Evolutionary conservation across 2,113 vertebrate genomes (phyloP).

Genomic region (Aix galericulata): DNA sequence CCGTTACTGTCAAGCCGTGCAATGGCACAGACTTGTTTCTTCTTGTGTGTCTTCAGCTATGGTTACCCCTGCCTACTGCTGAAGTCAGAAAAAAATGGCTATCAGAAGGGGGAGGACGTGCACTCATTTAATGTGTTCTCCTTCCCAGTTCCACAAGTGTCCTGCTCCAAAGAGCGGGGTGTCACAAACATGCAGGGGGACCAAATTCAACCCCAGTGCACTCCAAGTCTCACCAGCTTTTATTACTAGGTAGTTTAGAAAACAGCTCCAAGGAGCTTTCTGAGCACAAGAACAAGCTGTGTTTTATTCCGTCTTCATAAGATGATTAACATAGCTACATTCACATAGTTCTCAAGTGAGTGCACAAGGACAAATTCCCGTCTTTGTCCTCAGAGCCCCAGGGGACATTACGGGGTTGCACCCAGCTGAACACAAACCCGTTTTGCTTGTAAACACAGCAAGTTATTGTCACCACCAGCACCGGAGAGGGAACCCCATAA

Average conservation of each 20-base stretch:
- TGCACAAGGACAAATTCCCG: slow-evolving; percentile 2
- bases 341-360: slow-evolving; percentile 17
- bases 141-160: not conserved
- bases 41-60: not conserved
- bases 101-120: not conserved
- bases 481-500: not conserved
- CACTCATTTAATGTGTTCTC: not conserved
- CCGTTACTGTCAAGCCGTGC: not conserved
- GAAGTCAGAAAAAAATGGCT: not conserved
- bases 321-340: slow-evolving; percentile 28
- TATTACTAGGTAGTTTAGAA: not conserved
- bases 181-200: not conserved
- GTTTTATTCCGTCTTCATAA: not conserved
- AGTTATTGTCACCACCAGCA: not conserved
- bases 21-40: not conserved
- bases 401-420: not conserved
- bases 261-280: slow-evolving; percentile 21
- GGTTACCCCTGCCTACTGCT: not conserved
- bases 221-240: not conserved
- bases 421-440: slow-evolving; percentile 1
- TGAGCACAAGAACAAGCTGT: slow-evolving; percentile 1
- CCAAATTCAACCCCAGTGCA: not conserved
- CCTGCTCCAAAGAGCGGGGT: not conserved
- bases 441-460: slow-evolving; percentile 29
- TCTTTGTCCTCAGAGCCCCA: slow-evolving; percentile 28